Conservation (phyloP, 1,140 invertebrate genomes). For the Calosoma granatense region DNA sequence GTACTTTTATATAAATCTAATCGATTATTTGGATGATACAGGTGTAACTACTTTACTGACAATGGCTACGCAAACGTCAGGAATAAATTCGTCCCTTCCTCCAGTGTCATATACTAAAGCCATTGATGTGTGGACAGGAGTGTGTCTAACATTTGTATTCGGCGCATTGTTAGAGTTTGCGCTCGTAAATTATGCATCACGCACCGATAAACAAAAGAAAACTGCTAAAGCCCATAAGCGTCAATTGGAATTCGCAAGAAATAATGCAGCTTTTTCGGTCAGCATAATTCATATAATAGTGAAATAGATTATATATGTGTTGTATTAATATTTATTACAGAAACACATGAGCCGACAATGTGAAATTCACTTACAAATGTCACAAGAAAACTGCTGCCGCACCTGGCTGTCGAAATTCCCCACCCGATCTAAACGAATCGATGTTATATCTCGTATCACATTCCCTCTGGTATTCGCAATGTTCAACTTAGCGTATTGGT, state of each 20-base stretch:
- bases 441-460: slow-evolving; percentile 82
- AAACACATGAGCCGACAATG: slow-evolving; percentile 76
- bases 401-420: slow-evolving; percentile 86
- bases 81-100: slow-evolving; percentile 87
- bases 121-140: slow-evolving; percentile 91
- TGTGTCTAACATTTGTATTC: slow-evolving; percentile 89
- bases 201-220: slow-evolving; percentile 62
- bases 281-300: background rate
- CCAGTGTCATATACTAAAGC: slow-evolving; percentile 92
- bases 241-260: slow-evolving; percentile 65
- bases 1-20: background rate
- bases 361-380: slow-evolving; percentile 41
- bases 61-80: slow-evolving; percentile 90
- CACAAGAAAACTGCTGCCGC: slow-evolving; percentile 65
- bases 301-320: background rate
- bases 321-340: slow-evolving; percentile 44
- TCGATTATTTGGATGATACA: slow-evolving; percentile 23
- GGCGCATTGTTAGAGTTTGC: slow-evolving; percentile 87
- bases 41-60: slow-evolving; percentile 86
- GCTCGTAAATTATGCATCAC: slow-evolving; percentile 86
- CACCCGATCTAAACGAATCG: slow-evolving; percentile 79
- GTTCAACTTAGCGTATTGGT: slow-evolving; percentile 89
- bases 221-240: background rate
- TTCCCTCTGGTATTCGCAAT: slow-evolving; percentile 84
- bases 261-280: background rate